These are phyloP conservation scores for Fulmarus glacialis DNA, from an alignment of 2,113 vertebrate genomes.

Conservation along the genomic window DNA sequence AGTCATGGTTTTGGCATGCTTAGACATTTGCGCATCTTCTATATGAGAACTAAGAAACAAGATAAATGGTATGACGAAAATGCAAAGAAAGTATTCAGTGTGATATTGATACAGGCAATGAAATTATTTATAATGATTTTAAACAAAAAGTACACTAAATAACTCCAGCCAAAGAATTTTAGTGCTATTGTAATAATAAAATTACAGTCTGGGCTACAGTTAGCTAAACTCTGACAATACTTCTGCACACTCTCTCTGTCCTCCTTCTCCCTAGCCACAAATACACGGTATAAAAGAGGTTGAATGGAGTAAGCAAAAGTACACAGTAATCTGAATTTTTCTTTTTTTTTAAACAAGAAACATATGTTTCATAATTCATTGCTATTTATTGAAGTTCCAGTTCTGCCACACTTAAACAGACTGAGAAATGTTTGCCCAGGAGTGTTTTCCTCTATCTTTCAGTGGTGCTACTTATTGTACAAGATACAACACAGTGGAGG, in stretches of 20 bases:
- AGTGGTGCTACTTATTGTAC: neutral
- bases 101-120: neutral
- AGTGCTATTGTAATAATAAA: neutral
- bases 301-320: neutral
- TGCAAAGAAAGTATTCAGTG: neutral
- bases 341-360: neutral
- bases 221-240: neutral
- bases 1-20: neutral
- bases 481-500: neutral
- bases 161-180: neutral
- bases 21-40: neutral
- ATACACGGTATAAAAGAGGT: neutral
- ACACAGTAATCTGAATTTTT: neutral
- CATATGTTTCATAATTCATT: neutral
- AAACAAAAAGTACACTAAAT: neutral
- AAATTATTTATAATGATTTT: neutral
- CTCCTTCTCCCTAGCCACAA: neutral
- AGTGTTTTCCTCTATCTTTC: neutral
- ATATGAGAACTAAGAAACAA: neutral
- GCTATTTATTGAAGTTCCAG: neutral
- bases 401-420: neutral
- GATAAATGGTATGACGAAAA: neutral
- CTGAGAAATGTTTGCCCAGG: neutral
- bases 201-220: neutral
- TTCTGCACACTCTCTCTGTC: neutral